Percentiles rank a stretch among this genome's conserved stretches.
Evolutionary conservation across 1,140 invertebrate species (phyloP).

Genomic region (Drosophila ohnishii): DNA sequence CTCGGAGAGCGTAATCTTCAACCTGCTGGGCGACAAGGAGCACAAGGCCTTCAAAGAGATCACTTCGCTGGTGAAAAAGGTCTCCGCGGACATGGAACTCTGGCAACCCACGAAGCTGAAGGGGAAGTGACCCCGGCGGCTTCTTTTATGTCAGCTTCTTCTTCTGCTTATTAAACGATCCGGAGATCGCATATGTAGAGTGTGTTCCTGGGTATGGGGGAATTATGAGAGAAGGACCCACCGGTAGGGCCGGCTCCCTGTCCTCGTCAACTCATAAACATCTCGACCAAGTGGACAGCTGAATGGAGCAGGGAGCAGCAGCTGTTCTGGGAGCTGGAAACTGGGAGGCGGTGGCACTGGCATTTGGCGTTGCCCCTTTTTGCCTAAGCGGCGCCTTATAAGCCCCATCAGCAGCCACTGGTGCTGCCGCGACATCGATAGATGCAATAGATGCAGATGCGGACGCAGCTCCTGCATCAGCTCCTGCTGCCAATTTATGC

Average conservation of each 20-base stretch:
- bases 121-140: slow-evolving; percentile 45
- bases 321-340: slow-evolving; percentile 3
- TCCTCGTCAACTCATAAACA: slow-evolving; percentile 77
- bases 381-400: slow-evolving; percentile 73
- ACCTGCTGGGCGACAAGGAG: slow-evolving; percentile 88
- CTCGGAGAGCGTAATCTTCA: slow-evolving; percentile 91
- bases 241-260: slow-evolving; percentile 55
- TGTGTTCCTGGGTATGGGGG: slow-evolving; percentile 25
- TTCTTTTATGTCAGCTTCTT: slow-evolving; percentile 47
- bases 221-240: slow-evolving; percentile 55
- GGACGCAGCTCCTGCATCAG: slow-evolving; percentile 20
- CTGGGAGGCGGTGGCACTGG: slow-evolving; percentile 5
- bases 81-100: slow-evolving; percentile 84
- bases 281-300: slow-evolving; percentile 69
- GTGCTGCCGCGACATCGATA: slow-evolving; percentile 25
- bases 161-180: slow-evolving; percentile 27
- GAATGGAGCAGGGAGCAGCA: slow-evolving; percentile 55
- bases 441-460: slow-evolving; percentile 30
- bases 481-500: slow-evolving; percentile 70
- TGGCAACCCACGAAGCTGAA: slow-evolving; percentile 83
- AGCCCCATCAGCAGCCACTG: slow-evolving; percentile 37
- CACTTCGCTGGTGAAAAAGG: slow-evolving; percentile 86
- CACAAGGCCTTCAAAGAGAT: slow-evolving; percentile 90
- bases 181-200: slow-evolving; percentile 35
- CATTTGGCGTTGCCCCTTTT: slow-evolving; percentile 42